Percentiles rank a stretch among this genome's conserved stretches.
phyloP scores from a whole-genome alignment of 2,888 invertebrate genomes.

The Colostygia pectinataria region DNA sequence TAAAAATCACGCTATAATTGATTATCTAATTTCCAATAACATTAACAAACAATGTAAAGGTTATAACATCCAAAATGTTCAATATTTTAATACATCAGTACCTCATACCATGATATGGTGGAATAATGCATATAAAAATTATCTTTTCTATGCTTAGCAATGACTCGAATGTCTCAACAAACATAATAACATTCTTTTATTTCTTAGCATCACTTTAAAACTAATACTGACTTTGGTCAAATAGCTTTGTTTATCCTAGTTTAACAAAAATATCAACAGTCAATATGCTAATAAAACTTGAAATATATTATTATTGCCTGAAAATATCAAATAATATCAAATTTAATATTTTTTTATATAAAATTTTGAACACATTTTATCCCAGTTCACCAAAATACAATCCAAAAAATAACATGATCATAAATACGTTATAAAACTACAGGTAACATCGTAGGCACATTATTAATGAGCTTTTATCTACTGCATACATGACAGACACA shows the following conservation, averaged over 20 bases:
- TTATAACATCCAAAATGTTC: slow-evolving; percentile 60
- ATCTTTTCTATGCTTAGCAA: slow-evolving; percentile 62
- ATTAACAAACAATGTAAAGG: slow-evolving; percentile 79
- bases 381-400: slow-evolving; percentile 65
- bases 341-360: slow-evolving; percentile 47
- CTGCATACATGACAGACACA: slow-evolving; percentile 41
- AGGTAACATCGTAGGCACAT: slow-evolving; percentile 83
- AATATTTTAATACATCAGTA: slow-evolving; percentile 60
- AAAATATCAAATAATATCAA: slow-evolving; percentile 78
- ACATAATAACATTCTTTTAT: slow-evolving; percentile 60
- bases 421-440: slow-evolving; percentile 71
- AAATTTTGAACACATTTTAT: slow-evolving; percentile 78
- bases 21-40: slow-evolving; percentile 76
- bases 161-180: slow-evolving; percentile 68
- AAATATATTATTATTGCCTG: slow-evolving; percentile 75
- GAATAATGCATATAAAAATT: slow-evolving; percentile 67
- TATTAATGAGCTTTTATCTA: slow-evolving; percentile 73
- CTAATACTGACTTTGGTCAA: slow-evolving; percentile 84
- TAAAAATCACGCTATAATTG: slow-evolving; percentile 81
- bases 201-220: slow-evolving; percentile 71
- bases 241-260: slow-evolving; percentile 82
- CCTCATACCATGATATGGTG: slow-evolving; percentile 71
- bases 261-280: slow-evolving; percentile 79
- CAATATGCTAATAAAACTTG: slow-evolving; percentile 74
- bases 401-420: slow-evolving; percentile 61